Conservation (phyloP, 2,113 vertebrate species). For the Tretioscincus oriximinensis region DNA sequence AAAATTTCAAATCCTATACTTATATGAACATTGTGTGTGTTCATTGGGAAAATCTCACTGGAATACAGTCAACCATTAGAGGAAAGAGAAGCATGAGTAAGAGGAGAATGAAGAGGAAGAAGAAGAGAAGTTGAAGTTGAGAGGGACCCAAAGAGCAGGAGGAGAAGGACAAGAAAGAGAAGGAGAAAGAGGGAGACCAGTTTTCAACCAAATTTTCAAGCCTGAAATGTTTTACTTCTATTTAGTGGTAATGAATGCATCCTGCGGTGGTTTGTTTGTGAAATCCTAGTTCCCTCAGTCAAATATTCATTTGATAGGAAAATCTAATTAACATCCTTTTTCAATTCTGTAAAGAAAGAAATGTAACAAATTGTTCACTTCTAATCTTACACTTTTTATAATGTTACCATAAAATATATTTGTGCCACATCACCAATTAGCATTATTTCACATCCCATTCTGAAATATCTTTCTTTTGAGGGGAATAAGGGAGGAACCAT, state of each 20-base stretch:
- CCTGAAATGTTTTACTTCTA: constrained; percentile 45
- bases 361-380: constrained; percentile 8
- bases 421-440: rapidly evolving
- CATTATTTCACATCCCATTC: not conserved
- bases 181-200: constrained; percentile 48
- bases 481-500: no score
- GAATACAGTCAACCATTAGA: constrained; percentile 60
- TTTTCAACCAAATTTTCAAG: constrained; percentile 60
- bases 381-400: not conserved
- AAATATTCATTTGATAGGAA: constrained; percentile 28
- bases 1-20: constrained; percentile 58
- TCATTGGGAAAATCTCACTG: constrained; percentile 53
- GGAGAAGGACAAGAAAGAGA: not conserved
- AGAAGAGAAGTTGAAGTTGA: no score
- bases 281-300: not conserved
- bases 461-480: not conserved
- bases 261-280: not conserved
- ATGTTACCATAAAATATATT: not conserved
- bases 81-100: constrained; percentile 51
- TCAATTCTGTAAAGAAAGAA: constrained; percentile 13
- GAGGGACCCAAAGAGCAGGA: no score
- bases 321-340: not conserved
- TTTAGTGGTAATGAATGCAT: constrained; percentile 19
- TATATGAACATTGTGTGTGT: constrained; percentile 59
- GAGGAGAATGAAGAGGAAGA: constrained; percentile 34